Evolutionary conservation across 2,888 invertebrate species (phyloP).

Genomic region (Cremastinae sp.): DNA sequence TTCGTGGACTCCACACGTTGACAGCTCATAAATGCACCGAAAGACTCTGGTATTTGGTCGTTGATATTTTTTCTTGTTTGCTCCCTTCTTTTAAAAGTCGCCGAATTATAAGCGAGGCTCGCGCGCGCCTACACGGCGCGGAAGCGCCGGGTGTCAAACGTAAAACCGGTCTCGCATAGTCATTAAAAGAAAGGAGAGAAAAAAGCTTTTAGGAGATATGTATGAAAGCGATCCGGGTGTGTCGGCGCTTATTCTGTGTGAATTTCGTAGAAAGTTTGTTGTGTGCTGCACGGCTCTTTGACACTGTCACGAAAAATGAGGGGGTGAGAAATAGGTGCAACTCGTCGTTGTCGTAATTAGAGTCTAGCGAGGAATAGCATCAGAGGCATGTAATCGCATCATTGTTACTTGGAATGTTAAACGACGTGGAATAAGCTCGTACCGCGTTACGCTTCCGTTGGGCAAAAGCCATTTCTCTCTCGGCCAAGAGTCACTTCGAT

Average conservation of each 20-base stretch:
- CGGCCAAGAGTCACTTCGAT: conserved; percentile 54
- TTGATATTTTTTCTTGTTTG: conserved; percentile 6
- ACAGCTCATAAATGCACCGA: conserved; percentile 52
- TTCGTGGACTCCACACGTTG: conserved; percentile 49
- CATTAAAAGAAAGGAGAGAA: conserved; percentile 40
- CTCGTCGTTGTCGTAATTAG: conserved; percentile 73
- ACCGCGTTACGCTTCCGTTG: conserved; percentile 55
- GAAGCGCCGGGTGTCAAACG: conserved; percentile 46
- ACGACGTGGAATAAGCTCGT: conserved; percentile 78
- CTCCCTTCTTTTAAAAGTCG: conserved; percentile 19
- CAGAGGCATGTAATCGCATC: conserved; percentile 75
- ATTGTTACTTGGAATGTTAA: conserved; percentile 75
- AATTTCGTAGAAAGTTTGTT: conserved; percentile 44
- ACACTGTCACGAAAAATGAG: conserved; percentile 12
- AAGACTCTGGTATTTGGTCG: conserved; percentile 33
- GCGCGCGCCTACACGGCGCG: conserved; percentile 26
- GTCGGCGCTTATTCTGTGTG: conserved; percentile 54
- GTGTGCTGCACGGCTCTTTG: conserved; percentile 18
- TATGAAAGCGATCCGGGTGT: conserved; percentile 46
- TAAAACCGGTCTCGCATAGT: conserved; percentile 25
- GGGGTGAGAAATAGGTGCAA: conserved; percentile 67
- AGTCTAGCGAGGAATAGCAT: conserved; percentile 61
- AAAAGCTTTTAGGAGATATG: conserved; percentile 54
- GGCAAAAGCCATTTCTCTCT: conserved; percentile 61
- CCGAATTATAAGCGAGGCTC: too few relatives aligned